Evolutionary conservation across 2,113 vertebrate species (phyloP), one percentile per base, ranked within the genome.

Genomic region (Ploceus nigricollis): DNA sequence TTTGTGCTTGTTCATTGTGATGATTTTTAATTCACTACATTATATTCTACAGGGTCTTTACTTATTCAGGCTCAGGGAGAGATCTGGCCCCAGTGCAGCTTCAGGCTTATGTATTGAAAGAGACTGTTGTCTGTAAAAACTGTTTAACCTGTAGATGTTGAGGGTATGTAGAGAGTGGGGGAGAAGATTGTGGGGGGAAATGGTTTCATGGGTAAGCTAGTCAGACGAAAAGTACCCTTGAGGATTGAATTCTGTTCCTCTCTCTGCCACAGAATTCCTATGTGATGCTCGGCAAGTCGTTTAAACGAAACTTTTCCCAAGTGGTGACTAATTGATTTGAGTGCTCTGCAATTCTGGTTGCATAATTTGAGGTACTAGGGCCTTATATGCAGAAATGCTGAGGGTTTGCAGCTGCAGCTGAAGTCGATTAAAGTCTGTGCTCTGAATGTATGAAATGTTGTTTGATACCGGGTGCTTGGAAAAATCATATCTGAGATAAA

Each of bases 291-390:
- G 64, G 95, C 95, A 83, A 93, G 95, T 96, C 93, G 28, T 96
- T 97, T 97, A 97, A 96, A 95, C 7, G 91, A 96, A 97, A 95
- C 96, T 96, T 97, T 96, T 97, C 96, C 95, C 96, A 97, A 97
- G 96, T 97, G 95, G 96, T 97, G 95, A 96, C 96, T 97, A 97
- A 97, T 97, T 97, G 96, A 97, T 97, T 97, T 97, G 96, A 97
- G 96, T 97, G 96, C 95, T 97, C 95, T 96, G 94, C 94, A 97
- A 96, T 97, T 97, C 93, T 96, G 89, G 89, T 95, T 93, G 95
- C 95, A 96, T 97, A 97, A 97, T 97, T 96, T 95, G 92, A 90
- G 91, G 48, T 96, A 86, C 89, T 81, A 83, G 80, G 82, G 76
- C 76, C 72, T 93, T 89, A 86, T 90, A 93, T 89, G 95, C 91